These are phyloP conservation scores for Odocoileus hemionus DNA, from an alignment of 2,113 vertebrate species.

Conservation along the genomic window DNA sequence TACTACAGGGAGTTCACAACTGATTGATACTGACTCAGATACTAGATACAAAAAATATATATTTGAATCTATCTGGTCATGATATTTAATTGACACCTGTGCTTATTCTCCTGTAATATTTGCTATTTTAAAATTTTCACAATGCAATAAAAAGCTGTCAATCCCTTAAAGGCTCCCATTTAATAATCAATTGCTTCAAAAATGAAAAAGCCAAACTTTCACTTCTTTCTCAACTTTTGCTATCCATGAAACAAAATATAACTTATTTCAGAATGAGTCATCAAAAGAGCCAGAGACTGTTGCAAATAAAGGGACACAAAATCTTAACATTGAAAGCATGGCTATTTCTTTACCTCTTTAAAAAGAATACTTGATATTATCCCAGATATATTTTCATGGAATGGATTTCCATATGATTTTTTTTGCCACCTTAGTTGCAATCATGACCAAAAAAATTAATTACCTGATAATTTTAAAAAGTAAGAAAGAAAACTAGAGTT, in stretches of 20 bases:
- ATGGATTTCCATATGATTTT: background rate
- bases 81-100: background rate
- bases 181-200: background rate
- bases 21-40: conserved; percentile 57
- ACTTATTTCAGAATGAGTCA: conserved; percentile 18
- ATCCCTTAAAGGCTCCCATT: background rate
- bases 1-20: conserved; percentile 53
- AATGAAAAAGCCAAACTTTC: background rate
- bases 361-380: background rate
- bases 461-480: background rate
- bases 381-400: background rate
- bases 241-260: background rate
- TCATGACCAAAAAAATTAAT: background rate
- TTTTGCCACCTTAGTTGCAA: background rate
- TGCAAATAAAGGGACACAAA: conserved; percentile 1
- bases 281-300: background rate
- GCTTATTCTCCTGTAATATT: background rate
- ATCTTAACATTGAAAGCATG: background rate
- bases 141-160: background rate
- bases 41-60: conserved; percentile 51
- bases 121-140: conserved; percentile 20
- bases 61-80: conserved; percentile 30
- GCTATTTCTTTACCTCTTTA: background rate
- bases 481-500: background rate
- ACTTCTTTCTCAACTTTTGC: background rate